A percentile compares a stretch with the other conserved stretches of the same genome.
These are phyloP conservation scores for Trematomus loennbergii DNA, from an alignment of 2,113 vertebrate genomes.

Conservation along the genomic window DNA sequence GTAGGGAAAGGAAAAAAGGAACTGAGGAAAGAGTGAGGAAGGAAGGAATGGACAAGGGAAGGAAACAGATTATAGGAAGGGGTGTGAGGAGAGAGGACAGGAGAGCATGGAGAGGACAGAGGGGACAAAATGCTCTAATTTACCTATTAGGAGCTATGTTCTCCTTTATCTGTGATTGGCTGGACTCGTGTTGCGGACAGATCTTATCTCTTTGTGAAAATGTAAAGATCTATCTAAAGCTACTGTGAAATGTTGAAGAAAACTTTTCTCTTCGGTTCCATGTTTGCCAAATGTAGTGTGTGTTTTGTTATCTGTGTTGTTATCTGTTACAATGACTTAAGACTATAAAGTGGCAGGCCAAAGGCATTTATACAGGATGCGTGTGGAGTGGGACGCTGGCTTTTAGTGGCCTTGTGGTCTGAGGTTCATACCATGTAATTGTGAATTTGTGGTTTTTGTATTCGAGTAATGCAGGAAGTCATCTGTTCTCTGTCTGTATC, in stretches of 20 bases:
- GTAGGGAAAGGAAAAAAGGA: not conserved
- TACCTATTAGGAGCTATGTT: not conserved
- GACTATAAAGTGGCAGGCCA: constrained; percentile 1
- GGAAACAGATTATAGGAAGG: constrained; percentile 25
- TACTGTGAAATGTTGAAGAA: not conserved
- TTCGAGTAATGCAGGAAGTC: constrained; percentile 1
- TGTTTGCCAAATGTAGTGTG: too few species aligned
- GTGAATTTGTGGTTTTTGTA: constrained; percentile 35
- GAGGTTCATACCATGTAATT: constrained; percentile 26
- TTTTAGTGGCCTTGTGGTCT: constrained; percentile 2
- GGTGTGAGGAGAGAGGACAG: constrained; percentile 21
- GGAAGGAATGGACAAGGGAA: constrained; percentile 8
- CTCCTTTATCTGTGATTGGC: not conserved
- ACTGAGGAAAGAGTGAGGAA: constrained; percentile 2
- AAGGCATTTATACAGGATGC: not conserved
- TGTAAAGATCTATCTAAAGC: not conserved
- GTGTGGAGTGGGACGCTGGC: constrained; percentile 3
- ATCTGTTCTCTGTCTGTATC: constrained; percentile 4
- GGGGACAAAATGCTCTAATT: constrained; percentile 11
- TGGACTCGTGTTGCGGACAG: not conserved
- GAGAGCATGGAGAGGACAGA: constrained; percentile 26
- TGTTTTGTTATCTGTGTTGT: too few species aligned
- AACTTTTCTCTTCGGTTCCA: too few species aligned
- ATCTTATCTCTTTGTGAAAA: not conserved
- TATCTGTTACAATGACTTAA: not conserved